phyloP scores from a whole-genome alignment of 2,113 vertebrate genomes.

The Pycnonotus jocosus region DNA sequence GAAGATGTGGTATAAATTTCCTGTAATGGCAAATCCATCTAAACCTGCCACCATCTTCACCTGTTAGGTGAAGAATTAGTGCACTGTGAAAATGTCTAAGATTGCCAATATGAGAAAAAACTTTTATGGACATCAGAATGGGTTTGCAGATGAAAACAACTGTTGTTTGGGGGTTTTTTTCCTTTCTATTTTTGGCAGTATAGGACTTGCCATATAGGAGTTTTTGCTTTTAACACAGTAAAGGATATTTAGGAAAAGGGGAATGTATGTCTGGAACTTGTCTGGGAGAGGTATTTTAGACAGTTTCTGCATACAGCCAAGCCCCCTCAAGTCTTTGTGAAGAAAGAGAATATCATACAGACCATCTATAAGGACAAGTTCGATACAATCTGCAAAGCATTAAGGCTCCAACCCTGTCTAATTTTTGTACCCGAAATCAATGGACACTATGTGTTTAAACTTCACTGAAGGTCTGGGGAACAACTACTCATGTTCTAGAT shows the following conservation, averaged over 20 bases:
- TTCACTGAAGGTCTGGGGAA: not conserved
- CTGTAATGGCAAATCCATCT: not conserved
- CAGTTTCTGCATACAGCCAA: not conserved
- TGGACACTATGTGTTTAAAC: not conserved
- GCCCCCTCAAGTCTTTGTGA: not conserved
- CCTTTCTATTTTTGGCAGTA: not conserved
- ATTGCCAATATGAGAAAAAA: not conserved
- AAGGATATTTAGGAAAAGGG: not conserved
- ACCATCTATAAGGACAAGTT: not conserved
- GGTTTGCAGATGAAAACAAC: not conserved
- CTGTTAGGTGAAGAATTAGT: not conserved
- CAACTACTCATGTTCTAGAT: not conserved
- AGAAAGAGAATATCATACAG: not conserved
- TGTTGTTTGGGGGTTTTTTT: rapidly evolving
- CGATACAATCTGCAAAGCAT: not conserved
- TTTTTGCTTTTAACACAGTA: not conserved
- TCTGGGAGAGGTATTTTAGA: not conserved
- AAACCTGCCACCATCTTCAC: not conserved
- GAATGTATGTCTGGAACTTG: not conserved
- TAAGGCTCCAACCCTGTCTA: not conserved
- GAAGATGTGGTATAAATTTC: not conserved
- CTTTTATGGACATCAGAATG: not conserved
- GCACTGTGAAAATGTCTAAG: not conserved
- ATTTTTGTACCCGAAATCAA: not conserved
- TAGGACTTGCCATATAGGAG: not conserved